Percentiles rank a stretch among this genome's conserved stretches.
These are phyloP conservation scores for Platycheirus albimanus DNA, from an alignment of 2,888 invertebrate species.

Conservation along the genomic window DNA sequence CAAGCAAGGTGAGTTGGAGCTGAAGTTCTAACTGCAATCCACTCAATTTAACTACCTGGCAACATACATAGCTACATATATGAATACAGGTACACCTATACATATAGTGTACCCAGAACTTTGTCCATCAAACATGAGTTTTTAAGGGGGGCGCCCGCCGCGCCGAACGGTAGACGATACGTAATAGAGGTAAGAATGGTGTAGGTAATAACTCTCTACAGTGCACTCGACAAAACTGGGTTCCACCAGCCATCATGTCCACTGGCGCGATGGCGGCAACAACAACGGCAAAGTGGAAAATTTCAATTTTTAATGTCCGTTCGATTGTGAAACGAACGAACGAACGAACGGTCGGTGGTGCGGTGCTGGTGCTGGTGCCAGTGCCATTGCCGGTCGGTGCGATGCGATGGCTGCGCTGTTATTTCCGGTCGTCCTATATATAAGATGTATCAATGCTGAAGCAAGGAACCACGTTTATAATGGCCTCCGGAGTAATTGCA, in stretches of 20 bases:
- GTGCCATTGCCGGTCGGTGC: no score
- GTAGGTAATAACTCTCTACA: constrained; percentile 59
- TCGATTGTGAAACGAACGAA: constrained; percentile 66
- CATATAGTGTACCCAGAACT: no score
- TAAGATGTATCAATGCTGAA: constrained; percentile 60
- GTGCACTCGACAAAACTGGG: constrained; percentile 38
- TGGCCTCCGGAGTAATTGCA: constrained; percentile 67
- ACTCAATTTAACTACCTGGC: constrained; percentile 61
- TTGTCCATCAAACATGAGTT: constrained; percentile 53
- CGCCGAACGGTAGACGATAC: not conserved
- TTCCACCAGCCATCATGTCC: constrained; percentile 62
- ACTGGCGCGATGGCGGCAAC: constrained; percentile 31
- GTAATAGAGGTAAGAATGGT: constrained; percentile 11
- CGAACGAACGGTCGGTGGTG: constrained; percentile 7
- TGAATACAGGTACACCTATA: no score
- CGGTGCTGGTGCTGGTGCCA: no score
- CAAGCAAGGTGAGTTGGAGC: constrained; percentile 67
- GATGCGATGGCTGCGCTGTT: constrained; percentile 29
- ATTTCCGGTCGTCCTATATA: constrained; percentile 51
- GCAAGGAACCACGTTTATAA: constrained; percentile 65
- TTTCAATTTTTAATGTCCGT: constrained; percentile 74
- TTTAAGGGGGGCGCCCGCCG: not conserved
- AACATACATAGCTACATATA: constrained; percentile 1
- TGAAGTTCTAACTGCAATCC: constrained; percentile 63
- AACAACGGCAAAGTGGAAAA: constrained; percentile 64